phyloP scores from a whole-genome alignment of 2,888 invertebrate genomes.

The Drosophila birchii region DNA sequence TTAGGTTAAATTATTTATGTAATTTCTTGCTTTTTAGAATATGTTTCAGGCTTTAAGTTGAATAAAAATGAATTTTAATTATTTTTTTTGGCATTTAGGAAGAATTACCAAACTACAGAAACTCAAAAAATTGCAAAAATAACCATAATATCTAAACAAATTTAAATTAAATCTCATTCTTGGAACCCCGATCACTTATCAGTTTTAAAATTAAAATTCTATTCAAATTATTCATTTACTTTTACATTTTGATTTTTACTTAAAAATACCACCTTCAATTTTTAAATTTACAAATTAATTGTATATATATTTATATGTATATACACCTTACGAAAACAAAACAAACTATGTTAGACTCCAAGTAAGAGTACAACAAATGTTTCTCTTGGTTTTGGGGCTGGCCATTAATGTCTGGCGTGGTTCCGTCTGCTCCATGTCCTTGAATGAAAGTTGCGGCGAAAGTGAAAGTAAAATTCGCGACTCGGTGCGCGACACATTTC shows the following conservation, averaged over 20 bases:
- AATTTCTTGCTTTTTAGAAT: no score
- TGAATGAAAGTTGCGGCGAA: conserved; percentile 43
- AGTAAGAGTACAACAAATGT: background rate
- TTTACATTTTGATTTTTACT: background rate
- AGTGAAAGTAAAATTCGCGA: conserved; percentile 67
- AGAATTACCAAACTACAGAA: no score
- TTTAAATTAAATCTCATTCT: background rate
- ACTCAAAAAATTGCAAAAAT: no score
- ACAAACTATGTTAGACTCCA: background rate
- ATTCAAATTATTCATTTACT: background rate
- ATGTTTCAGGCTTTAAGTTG: no score
- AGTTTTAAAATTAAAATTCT: background rate
- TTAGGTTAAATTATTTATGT: no score
- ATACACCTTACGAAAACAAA: no score
- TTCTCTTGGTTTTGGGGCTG: conserved; percentile 19
- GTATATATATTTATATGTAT: no score
- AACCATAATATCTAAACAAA: background rate
- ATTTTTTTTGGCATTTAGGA: no score
- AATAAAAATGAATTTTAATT: no score
- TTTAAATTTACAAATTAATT: background rate
- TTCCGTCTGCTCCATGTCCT: conserved; percentile 49
- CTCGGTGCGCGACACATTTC: conserved; percentile 68
- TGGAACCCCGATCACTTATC: background rate
- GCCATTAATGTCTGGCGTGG: conserved; percentile 32
- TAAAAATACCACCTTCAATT: background rate